Base-by-base conservation (phyloP, 2,113 vertebrate species). In the Grantiella picta region DNA sequence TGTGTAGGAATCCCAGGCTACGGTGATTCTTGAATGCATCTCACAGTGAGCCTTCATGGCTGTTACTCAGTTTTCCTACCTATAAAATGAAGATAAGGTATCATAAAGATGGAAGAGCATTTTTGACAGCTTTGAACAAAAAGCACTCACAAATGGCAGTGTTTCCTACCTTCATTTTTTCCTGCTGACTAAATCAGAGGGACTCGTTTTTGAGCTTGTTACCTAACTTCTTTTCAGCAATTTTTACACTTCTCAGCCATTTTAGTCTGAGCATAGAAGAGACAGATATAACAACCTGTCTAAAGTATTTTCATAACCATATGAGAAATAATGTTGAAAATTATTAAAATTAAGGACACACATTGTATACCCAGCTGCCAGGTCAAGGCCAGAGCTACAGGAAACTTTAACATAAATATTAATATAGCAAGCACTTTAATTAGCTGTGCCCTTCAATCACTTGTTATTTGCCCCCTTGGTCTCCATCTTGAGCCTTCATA, bases 401-500 rank as follows among this genome's bases (percentile, higher is more conserved):
- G 87, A 94, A 96, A 94, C 90, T 92, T 97, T 89, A 90, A 80
- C 89, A 96, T 96, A 96, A 96, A 97, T 96, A 97, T 92, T 96
- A 96, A 96, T 95, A 95, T 63, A 86, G 42, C 76, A 91, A 89
- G 65, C 78, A 86, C 86, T 97, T 97, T 96, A 97, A 97, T 97
- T 97, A 97, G 92, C 95, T 95, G 42, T 91, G 79, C 89, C 83
- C 83, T 96, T 96, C 89, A 92, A 60, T 96, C 86, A 91, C 86
- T 84, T 64, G 79, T 89, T 96, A 70, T 94, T 97, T 97, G 72
- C 85, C 93, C 92, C 63, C 70, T 95, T 94, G 82, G 80, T 83
- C 82, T 97, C 77, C 65, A 70, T 91, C 92, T 92, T 96, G 86
- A 96, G 90, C 94, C 93, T 95, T 92, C 57, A 79, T 38, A 90